Percentiles rank a stretch among this genome's conserved stretches.
Conservation (phyloP, 2,888 invertebrate species). For the Amphipoea oculea region DNA sequence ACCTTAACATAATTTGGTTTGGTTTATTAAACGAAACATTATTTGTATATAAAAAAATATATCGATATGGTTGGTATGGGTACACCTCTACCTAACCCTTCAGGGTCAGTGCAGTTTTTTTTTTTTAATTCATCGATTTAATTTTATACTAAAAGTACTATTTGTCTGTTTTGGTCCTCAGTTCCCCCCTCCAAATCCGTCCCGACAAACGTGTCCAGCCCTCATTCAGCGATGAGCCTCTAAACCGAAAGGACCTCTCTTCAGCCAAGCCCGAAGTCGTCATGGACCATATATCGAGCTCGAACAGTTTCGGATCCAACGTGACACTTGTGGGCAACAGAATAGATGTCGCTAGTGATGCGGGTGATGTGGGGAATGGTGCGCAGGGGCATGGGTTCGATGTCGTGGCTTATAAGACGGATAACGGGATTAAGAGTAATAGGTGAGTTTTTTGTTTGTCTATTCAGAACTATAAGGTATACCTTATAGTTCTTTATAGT, state of each 20-base stretch:
- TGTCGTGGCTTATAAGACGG: slow-evolving; percentile 92
- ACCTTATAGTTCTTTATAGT: no score
- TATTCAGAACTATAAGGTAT: not conserved
- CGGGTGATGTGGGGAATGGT: slow-evolving; percentile 71
- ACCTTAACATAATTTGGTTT: not conserved
- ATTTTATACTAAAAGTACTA: not conserved
- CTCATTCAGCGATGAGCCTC: slow-evolving; percentile 83
- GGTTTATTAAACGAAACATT: no score
- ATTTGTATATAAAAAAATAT: no score
- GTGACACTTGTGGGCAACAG: slow-evolving; percentile 96
- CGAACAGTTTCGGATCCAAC: slow-evolving; percentile 95
- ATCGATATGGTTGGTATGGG: no score
- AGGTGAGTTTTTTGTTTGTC: slow-evolving; percentile 76
- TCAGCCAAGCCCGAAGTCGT: slow-evolving; percentile 73
- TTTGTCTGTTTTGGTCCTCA: slow-evolving; percentile 47
- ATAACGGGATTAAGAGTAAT: slow-evolving; percentile 86
- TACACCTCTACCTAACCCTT: no score
- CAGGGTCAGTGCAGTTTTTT: not conserved
- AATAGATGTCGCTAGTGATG: slow-evolving; percentile 92
- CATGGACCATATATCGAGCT: slow-evolving; percentile 83
- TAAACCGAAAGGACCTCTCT: slow-evolving; percentile 76
- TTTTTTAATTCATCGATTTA: not conserved
- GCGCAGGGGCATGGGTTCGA: slow-evolving; percentile 86
- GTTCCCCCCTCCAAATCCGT: slow-evolving; percentile 79
- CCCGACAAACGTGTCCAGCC: slow-evolving; percentile 80